Percentiles rank a stretch among this genome's conserved stretches.
These are phyloP conservation scores for Distichodus sexfasciatus DNA, from an alignment of 2,797 vertebrate species.

Conservation along the genomic window DNA sequence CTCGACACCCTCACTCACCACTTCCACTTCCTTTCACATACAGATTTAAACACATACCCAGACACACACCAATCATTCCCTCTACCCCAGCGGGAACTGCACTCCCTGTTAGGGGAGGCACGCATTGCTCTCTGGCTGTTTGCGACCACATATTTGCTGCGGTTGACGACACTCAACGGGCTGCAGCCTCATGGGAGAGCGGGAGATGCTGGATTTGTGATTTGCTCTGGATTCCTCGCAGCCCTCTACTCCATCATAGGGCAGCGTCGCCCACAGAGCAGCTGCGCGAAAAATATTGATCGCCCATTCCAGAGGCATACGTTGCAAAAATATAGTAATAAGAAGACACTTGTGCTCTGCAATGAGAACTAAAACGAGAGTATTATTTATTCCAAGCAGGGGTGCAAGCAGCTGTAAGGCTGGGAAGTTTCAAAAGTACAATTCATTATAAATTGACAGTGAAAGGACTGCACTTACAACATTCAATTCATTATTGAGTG, in stretches of 20 bases:
- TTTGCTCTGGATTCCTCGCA: constrained; percentile 44
- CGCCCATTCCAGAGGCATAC: constrained; percentile 29
- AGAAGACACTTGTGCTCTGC: constrained; percentile 19
- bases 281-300: constrained; percentile 41
- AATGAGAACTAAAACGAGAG: constrained; percentile 13
- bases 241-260: constrained; percentile 42
- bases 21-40: constrained; percentile 46
- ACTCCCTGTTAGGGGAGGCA: constrained; percentile 82
- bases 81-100: constrained; percentile 47
- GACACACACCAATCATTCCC: constrained; percentile 45
- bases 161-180: constrained; percentile 99
- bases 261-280: constrained; percentile 31
- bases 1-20: background rate
- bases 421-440: constrained; percentile 3
- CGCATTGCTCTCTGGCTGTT: constrained; percentile 93
- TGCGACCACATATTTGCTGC: constrained; percentile 97
- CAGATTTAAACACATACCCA: constrained; percentile 24
- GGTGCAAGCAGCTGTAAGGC: constrained; percentile 24
- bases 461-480: background rate
- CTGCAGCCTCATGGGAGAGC: constrained; percentile 88
- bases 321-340: constrained; percentile 34
- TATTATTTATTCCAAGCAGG: constrained; percentile 35
- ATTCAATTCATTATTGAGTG: background rate
- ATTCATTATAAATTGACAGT: constrained; percentile 8
- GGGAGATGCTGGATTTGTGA: constrained; percentile 41